These are phyloP conservation scores for Tursiops truncatus DNA, from an alignment of 2,113 vertebrate genomes.

Conservation along the genomic window DNA sequence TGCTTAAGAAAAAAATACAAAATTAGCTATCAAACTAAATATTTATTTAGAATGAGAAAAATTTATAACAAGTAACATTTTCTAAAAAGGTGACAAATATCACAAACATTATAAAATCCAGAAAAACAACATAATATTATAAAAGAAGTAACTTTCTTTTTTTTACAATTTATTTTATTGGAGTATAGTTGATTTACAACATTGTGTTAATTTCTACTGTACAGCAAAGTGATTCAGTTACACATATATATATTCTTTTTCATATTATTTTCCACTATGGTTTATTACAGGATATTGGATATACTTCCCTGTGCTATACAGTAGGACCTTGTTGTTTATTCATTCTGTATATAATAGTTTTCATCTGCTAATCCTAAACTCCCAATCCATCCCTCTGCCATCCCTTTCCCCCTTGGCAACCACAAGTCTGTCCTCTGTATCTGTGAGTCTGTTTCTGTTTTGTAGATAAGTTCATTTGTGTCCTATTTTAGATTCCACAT, in stretches of 20 bases:
- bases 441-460: background rate
- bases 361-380: background rate
- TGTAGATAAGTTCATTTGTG: background rate
- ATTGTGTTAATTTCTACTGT: background rate
- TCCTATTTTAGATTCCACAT: background rate
- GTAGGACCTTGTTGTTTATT: background rate
- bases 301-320: background rate
- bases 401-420: background rate
- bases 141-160: background rate
- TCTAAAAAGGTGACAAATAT: background rate
- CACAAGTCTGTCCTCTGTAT: background rate
- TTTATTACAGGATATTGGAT: background rate
- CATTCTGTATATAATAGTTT: background rate
- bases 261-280: background rate
- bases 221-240: background rate
- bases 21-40: slow-evolving; percentile 9
- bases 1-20: background rate
- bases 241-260: background rate
- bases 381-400: background rate
- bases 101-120: background rate
- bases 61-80: background rate
- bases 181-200: background rate
- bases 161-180: background rate
- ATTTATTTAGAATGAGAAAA: background rate
- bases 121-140: background rate